Evolutionary conservation across 2,797 vertebrate genomes (phyloP).

Genomic region (Tolypeutes matacus): DNA sequence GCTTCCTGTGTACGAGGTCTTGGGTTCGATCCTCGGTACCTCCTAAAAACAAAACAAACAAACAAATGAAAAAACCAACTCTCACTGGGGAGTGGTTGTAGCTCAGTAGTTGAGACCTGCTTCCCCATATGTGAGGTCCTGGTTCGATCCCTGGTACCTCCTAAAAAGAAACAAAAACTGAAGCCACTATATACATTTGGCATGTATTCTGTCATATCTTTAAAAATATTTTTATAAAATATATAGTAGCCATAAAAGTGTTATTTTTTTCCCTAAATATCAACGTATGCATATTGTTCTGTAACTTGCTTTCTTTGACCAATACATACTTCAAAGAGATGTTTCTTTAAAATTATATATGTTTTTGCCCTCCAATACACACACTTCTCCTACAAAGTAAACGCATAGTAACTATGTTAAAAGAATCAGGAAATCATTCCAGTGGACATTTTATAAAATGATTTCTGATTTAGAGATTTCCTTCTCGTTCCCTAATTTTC

Average conservation of each 20-base stretch:
- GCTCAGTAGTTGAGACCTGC: no score
- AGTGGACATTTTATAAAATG: background rate
- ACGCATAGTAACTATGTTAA: background rate
- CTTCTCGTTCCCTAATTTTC: constrained; percentile 19
- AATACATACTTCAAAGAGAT: background rate
- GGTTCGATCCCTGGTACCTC: no score
- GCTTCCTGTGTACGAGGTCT: no score
- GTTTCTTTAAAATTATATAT: background rate
- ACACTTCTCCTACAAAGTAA: background rate
- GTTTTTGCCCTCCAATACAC: background rate
- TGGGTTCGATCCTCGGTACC: no score
- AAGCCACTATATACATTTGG: background rate
- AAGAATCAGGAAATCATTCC: background rate
- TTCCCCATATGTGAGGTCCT: no score
- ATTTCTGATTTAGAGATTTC: constrained; percentile 52
- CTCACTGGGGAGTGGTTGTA: no score
- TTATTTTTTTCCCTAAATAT: constrained; percentile 31
- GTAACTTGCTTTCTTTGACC: constrained; percentile 41
- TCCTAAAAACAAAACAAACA: no score
- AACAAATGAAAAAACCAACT: no score
- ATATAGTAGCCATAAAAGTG: background rate
- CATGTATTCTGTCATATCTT: constrained; percentile 17
- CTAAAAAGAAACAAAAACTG: no score
- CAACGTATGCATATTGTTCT: background rate
- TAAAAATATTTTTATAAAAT: background rate